Percentiles rank a stretch among this genome's conserved stretches.
phyloP scores from a whole-genome alignment of 2,113 vertebrate genomes.

The Ceyx melanurus region DNA sequence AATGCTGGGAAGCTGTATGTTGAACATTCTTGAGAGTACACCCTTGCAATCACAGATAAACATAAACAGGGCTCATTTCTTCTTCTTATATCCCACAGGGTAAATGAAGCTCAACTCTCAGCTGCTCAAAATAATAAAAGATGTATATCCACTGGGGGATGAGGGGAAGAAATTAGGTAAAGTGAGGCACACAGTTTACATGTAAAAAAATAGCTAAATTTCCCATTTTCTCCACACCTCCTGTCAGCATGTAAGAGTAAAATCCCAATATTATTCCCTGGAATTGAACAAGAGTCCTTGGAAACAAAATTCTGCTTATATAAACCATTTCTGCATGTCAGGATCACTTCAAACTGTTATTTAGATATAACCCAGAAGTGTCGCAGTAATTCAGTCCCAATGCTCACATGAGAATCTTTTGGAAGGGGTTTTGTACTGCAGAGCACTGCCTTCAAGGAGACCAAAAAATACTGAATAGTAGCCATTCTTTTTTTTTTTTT shows the following conservation, averaged over 20 bases:
- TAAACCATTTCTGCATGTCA: constrained; percentile 52
- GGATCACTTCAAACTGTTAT: constrained; percentile 53
- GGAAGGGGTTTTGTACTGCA: constrained; percentile 29
- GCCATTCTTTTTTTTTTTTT: not conserved
- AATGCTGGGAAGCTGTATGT: rapidly evolving
- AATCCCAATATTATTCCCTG: not conserved
- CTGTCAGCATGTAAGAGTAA: not conserved
- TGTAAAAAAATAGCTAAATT: not conserved
- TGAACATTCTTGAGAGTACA: not conserved
- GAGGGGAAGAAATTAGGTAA: not conserved
- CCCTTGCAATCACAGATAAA: not conserved
- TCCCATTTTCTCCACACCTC: not conserved
- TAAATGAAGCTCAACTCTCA: not conserved
- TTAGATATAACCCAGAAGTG: constrained; percentile 70
- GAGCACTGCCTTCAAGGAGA: constrained; percentile 34
- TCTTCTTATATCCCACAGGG: not conserved
- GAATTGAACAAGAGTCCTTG: constrained; percentile 13
- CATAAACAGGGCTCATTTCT: not conserved
- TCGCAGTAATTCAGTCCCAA: constrained; percentile 61
- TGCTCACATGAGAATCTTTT: constrained; percentile 39
- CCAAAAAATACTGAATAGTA: constrained; percentile 8
- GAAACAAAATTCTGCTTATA: constrained; percentile 45
- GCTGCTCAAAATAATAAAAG: not conserved
- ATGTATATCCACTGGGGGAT: not conserved
- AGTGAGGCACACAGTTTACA: not conserved